Conservation (phyloP, 2,113 vertebrate species). For the Dromiciops gliroides region DNA sequence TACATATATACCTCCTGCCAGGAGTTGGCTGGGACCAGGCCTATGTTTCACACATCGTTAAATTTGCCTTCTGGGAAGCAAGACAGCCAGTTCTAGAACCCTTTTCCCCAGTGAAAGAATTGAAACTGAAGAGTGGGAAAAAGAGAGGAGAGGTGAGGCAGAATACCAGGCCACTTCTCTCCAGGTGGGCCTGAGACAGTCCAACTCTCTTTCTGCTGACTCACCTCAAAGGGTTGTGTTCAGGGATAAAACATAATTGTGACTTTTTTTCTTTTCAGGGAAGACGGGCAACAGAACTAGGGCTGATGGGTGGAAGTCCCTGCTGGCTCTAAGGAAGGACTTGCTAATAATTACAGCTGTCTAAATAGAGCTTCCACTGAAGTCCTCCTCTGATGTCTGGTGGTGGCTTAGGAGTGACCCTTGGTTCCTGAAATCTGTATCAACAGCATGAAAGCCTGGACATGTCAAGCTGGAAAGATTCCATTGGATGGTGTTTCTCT, state of each 20-base stretch:
- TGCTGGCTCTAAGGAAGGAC: neutral
- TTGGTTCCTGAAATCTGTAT: neutral
- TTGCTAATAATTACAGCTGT: neutral
- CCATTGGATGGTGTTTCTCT: neutral
- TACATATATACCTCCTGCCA: neutral
- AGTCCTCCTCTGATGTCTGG: neutral
- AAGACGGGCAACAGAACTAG: neutral
- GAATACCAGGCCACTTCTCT: neutral
- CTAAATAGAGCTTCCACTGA: neutral
- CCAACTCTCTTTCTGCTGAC: neutral
- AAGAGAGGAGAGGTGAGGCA: neutral
- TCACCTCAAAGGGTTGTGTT: neutral
- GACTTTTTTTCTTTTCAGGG: neutral
- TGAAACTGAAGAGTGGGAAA: neutral
- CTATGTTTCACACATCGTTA: constrained; percentile 57
- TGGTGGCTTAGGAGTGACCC: neutral
- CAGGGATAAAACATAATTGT: neutral
- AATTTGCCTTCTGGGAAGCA: neutral
- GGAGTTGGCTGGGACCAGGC: constrained; percentile 44
- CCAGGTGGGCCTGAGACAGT: neutral
- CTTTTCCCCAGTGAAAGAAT: neutral
- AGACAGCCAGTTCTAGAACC: constrained; percentile 7
- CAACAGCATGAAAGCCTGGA: neutral
- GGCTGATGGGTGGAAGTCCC: no score
- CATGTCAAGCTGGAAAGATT: neutral